Percentiles rank a stretch among this genome's conserved stretches.
Conservation (phyloP, 1,140 invertebrate species). For the Asobara japonica region DNA sequence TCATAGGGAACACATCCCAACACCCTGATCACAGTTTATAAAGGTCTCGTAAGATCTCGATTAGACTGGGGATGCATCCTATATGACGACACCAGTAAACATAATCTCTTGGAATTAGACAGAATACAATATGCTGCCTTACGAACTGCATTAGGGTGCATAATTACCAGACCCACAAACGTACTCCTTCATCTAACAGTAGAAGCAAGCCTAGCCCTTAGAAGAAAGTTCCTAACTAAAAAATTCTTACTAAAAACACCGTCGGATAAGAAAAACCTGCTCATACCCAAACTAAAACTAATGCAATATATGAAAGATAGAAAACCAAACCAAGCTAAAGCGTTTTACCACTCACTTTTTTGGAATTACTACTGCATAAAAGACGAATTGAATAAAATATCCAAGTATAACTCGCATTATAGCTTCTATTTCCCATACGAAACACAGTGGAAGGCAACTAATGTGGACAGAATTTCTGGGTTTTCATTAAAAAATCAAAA, state of each 20-base stretch:
- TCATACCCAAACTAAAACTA: neutral
- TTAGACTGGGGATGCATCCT: slow-evolving; percentile 30
- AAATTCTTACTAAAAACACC: neutral
- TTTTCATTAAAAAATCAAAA: no score
- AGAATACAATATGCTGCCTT: slow-evolving; percentile 31
- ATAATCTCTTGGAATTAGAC: slow-evolving; percentile 19
- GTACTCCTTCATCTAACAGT: slow-evolving; percentile 16
- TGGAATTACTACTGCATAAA: no score
- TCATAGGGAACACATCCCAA: slow-evolving; percentile 35
- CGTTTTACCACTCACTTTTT: no score
- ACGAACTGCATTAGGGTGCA: slow-evolving; percentile 22
- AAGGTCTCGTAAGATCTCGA: slow-evolving; percentile 23
- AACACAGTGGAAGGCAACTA: no score
- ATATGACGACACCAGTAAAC: neutral
- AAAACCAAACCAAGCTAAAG: no score
- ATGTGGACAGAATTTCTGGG: no score
- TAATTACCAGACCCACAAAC: slow-evolving; percentile 35
- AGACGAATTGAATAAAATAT: no score
- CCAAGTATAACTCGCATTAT: no score
- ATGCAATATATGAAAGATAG: no score
- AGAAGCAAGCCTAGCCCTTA: slow-evolving; percentile 10
- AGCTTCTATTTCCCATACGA: no score
- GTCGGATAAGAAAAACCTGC: neutral
- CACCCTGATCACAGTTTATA: slow-evolving; percentile 29
- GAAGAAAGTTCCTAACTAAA: slow-evolving; percentile 29